phyloP scores from a whole-genome alignment of 2,113 vertebrate genomes.

The Onychostoma macrolepis region DNA sequence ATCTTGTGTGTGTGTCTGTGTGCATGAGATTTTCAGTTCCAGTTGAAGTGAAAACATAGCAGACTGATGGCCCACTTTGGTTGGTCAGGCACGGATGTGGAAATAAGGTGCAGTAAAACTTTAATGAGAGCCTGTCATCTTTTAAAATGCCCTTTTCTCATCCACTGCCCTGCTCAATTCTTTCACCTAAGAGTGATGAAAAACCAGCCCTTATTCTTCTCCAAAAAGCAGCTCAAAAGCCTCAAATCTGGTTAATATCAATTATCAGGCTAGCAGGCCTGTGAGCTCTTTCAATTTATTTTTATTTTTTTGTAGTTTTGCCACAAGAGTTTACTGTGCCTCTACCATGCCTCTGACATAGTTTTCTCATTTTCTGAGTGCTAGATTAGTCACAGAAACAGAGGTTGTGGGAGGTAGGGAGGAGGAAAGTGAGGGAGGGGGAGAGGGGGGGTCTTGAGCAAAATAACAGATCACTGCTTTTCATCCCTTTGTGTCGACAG shows the following conservation, averaged over 20 bases:
- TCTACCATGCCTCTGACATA: constrained; percentile 15
- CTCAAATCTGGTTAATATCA: constrained; percentile 3
- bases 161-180: constrained; percentile 52
- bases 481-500: constrained; percentile 77
- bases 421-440: constrained; percentile 45
- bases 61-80: constrained; percentile 67
- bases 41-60: constrained; percentile 55
- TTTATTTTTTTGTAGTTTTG: background rate
- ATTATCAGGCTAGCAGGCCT: background rate
- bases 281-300: constrained; percentile 44
- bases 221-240: background rate
- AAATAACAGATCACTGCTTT: constrained; percentile 75
- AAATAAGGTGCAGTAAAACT: constrained; percentile 70
- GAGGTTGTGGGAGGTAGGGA: constrained; percentile 37
- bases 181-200: background rate
- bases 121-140: constrained; percentile 74
- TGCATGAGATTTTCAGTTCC: constrained; percentile 8
- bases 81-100: constrained; percentile 64
- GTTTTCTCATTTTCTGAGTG: constrained; percentile 5
- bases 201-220: constrained; percentile 7
- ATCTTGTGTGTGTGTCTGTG: constrained; percentile 35
- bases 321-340: background rate
- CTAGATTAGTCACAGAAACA: constrained; percentile 38
- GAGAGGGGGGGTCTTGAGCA: constrained; percentile 61
- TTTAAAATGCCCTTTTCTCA: constrained; percentile 55